Evolutionary conservation across 2,797 vertebrate species (phyloP).

Genomic region (Glyptemys insculpta): DNA sequence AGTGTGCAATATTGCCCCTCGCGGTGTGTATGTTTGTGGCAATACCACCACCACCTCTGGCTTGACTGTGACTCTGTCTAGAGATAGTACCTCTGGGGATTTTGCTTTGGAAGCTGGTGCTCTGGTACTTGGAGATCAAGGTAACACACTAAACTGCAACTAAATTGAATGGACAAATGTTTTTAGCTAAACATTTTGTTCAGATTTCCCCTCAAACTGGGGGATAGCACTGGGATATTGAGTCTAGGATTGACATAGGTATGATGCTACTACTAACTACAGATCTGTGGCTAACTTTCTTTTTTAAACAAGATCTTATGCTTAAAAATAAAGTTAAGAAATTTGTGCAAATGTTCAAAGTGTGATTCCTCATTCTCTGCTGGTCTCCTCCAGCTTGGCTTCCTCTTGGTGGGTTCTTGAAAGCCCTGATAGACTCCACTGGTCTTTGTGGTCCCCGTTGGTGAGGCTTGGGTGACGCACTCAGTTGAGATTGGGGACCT

Average conservation of each 20-base stretch:
- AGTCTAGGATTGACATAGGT: neutral
- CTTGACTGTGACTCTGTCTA: conserved; percentile 93
- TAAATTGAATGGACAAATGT: neutral
- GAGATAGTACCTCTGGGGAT: conserved; percentile 93
- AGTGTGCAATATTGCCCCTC: conserved; percentile 93
- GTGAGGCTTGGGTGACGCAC: neutral
- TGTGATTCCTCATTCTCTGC: neutral
- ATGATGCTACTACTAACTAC: neutral
- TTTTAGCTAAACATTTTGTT: neutral
- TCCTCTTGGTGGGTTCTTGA: neutral
- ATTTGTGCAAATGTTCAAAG: neutral
- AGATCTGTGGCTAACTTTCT: neutral
- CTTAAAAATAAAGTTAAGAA: neutral
- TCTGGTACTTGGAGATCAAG: conserved; percentile 94
- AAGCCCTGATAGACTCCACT: neutral
- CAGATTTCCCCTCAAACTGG: neutral
- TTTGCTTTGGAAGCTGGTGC: conserved; percentile 97
- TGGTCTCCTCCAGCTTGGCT: neutral
- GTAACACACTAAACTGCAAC: conserved; percentile 63
- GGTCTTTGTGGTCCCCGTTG: neutral
- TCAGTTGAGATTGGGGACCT: neutral
- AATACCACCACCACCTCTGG: conserved; percentile 96
- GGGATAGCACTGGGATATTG: neutral
- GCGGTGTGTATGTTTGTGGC: conserved; percentile 97
- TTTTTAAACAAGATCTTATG: neutral